These are phyloP conservation scores for Festucalex cinctus DNA, from an alignment of 2,113 vertebrate genomes.

Conservation along the genomic window DNA sequence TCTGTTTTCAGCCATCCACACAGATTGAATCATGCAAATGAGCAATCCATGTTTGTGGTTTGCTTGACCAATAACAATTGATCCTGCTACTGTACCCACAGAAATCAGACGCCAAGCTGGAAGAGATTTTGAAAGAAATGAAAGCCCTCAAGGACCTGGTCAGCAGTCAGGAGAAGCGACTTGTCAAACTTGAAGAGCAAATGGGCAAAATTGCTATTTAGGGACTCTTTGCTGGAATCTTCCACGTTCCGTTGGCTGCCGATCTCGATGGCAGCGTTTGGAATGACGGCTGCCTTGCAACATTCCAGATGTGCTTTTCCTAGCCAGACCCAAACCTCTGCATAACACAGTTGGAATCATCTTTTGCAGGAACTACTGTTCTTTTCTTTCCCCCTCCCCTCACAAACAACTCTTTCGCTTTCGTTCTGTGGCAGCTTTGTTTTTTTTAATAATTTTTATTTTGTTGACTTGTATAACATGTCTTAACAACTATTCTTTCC, in stretches of 20 bases:
- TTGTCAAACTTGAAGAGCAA: conserved; percentile 93
- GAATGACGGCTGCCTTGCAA: conserved; percentile 71
- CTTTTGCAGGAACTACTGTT: conserved; percentile 51
- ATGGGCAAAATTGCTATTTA: conserved; percentile 87
- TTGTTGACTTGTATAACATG: conserved; percentile 51
- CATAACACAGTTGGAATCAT: conserved; percentile 65
- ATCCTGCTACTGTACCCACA: conserved; percentile 49
- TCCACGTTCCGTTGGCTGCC: conserved; percentile 74
- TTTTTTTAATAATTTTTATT: too few species aligned
- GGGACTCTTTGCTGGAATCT: conserved; percentile 58
- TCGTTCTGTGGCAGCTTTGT: conserved; percentile 72
- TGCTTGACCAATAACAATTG: too few species aligned
- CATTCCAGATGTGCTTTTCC: conserved; percentile 79
- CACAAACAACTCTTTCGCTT: conserved; percentile 67
- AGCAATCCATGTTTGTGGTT: not conserved
- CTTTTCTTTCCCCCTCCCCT: conserved; percentile 55
- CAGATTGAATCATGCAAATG: not conserved
- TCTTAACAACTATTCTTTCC: conserved; percentile 41
- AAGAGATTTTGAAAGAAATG: conserved; percentile 93
- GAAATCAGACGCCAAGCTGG: conserved; percentile 91
- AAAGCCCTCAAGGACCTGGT: conserved; percentile 92
- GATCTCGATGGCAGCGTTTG: conserved; percentile 68
- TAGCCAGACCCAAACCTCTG: conserved; percentile 65
- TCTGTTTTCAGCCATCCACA: not conserved
- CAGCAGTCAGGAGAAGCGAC: conserved; percentile 90